Evolutionary conservation across 2,113 vertebrate species (phyloP).

Genomic region (Ptyas mucosa): DNA sequence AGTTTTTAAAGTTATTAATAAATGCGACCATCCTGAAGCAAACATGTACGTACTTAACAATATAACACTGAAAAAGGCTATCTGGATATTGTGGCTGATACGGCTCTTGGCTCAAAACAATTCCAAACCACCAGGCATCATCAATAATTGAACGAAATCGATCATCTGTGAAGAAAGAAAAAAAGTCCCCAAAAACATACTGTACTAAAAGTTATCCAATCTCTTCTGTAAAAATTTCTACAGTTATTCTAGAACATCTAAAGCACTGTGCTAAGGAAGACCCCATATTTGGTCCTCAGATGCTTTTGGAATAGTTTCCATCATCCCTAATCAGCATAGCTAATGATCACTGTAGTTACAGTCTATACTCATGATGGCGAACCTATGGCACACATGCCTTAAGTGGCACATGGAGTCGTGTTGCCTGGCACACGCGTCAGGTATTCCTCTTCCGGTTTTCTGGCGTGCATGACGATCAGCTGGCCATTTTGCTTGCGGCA

Average conservation of each 20-base stretch:
- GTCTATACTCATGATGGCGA: not conserved
- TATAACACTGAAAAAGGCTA: constrained; percentile 95
- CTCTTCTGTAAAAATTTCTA: not conserved
- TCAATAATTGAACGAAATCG: constrained; percentile 96
- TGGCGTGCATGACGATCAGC: too few species aligned
- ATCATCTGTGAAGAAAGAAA: constrained; percentile 72
- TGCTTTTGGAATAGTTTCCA: not conserved
- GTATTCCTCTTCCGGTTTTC: too few species aligned
- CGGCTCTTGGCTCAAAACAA: constrained; percentile 90
- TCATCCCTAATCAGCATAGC: not conserved
- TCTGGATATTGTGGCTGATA: constrained; percentile 91
- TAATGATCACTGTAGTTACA: not conserved
- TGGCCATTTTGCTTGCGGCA: too few species aligned
- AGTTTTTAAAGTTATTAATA: not conserved
- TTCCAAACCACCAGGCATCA: constrained; percentile 98
- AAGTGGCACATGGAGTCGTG: too few species aligned
- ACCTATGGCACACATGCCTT: too few species aligned
- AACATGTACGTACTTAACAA: constrained; percentile 83
- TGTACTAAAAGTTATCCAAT: not conserved
- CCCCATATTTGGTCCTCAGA: not conserved
- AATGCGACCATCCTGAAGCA: not conserved
- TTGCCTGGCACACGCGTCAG: too few species aligned
- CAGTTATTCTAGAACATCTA: not conserved
- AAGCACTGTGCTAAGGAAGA: not conserved
- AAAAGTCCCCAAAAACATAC: not conserved